Conservation (phyloP, 2,797 vertebrate genomes). For the Macrochelys suwanniensis region DNA sequence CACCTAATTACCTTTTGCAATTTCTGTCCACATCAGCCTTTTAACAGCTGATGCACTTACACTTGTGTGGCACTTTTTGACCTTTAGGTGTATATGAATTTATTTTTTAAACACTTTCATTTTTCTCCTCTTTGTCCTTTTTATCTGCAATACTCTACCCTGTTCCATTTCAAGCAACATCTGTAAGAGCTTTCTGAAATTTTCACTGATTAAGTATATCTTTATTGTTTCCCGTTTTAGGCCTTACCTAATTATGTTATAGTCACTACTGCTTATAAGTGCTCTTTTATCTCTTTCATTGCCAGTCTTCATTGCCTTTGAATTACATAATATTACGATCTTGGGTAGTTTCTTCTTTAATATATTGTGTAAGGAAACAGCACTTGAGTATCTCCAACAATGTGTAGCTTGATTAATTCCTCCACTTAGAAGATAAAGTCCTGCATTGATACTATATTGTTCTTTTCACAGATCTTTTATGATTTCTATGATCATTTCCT, state of each 20-base stretch:
- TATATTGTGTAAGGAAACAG: neutral
- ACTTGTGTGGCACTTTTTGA: neutral
- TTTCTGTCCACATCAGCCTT: neutral
- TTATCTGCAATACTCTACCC: neutral
- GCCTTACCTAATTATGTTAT: neutral
- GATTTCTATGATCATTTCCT: neutral
- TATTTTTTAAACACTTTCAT: neutral
- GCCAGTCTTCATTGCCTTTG: neutral
- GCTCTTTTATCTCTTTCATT: neutral
- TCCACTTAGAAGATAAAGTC: neutral
- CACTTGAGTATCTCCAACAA: neutral
- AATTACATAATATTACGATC: neutral
- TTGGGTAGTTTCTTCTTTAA: neutral
- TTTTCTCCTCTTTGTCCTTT: neutral
- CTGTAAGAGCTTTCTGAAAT: neutral
- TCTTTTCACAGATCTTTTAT: neutral
- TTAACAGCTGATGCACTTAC: neutral
- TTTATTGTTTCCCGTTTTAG: neutral
- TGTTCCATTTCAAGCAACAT: neutral
- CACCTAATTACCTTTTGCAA: neutral
- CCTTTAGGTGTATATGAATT: neutral
- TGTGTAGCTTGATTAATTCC: neutral
- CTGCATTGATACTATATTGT: neutral
- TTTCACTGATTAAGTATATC: neutral
- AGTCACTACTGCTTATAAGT: neutral